These are phyloP conservation scores for Drosophila melanica DNA, from an alignment of 1,140 invertebrate species.

Conservation along the genomic window DNA sequence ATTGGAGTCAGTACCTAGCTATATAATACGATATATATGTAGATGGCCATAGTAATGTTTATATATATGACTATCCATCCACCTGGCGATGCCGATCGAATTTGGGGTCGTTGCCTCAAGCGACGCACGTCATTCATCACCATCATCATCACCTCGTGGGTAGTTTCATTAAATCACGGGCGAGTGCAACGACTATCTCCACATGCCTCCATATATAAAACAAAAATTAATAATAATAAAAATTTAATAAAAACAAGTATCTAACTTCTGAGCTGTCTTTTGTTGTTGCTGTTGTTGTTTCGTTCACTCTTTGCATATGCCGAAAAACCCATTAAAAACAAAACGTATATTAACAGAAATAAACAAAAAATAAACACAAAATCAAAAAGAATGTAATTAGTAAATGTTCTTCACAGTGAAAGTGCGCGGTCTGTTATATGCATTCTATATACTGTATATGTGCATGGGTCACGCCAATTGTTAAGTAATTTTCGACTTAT, in stretches of 20 bases:
- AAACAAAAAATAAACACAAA: no score
- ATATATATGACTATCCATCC: not conserved
- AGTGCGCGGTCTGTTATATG: not conserved
- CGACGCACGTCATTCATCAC: slow-evolving; percentile 8
- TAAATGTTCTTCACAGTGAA: slow-evolving; percentile 1
- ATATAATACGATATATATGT: no score
- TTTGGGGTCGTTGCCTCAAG: slow-evolving; percentile 22
- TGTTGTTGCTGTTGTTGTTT: not conserved
- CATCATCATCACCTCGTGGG: not conserved
- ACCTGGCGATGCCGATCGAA: not conserved
- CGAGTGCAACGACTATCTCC: slow-evolving; percentile 25
- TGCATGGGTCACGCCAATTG: slow-evolving; percentile 22
- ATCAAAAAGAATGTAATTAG: slow-evolving; percentile 12
- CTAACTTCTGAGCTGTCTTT: not conserved
- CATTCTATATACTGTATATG: not conserved
- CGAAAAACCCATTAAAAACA: not conserved
- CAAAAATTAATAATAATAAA: not conserved
- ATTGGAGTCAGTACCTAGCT: no score
- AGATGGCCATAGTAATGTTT: not conserved
- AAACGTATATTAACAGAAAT: slow-evolving; percentile 1
- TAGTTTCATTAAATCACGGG: not conserved
- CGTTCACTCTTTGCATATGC: not conserved
- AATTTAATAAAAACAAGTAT: slow-evolving; percentile 12
- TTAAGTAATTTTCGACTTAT: slow-evolving; percentile 32
- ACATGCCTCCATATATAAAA: not conserved